Evolutionary conservation across 2,113 vertebrate genomes (phyloP).

Genomic region (Colistium nudipinnis): DNA sequence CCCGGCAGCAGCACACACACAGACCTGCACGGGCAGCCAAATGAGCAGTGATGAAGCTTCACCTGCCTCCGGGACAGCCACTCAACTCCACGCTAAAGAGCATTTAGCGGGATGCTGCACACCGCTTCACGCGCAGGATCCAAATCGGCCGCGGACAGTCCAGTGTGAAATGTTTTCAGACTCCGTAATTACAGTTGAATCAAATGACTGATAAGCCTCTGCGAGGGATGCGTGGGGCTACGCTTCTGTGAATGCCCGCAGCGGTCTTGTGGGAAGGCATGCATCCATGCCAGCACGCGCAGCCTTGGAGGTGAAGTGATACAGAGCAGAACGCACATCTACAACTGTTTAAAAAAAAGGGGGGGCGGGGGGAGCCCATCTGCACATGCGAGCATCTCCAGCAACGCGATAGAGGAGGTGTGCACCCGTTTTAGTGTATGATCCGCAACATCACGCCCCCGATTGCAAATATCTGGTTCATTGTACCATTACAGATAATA

Average conservation of each 20-base stretch:
- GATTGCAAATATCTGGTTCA: neutral
- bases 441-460: neutral
- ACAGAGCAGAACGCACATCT: neutral
- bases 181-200: slow-evolving; percentile 22
- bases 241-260: neutral
- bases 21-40: slow-evolving; percentile 22
- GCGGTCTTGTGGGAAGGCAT: neutral
- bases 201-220: neutral
- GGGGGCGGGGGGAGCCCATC: too few relatives aligned
- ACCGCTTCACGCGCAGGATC: neutral
- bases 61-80: slow-evolving; percentile 32
- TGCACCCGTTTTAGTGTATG: neutral
- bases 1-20: neutral
- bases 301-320: slow-evolving; percentile 9
- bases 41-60: slow-evolving; percentile 36
- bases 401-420: neutral
- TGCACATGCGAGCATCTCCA: neutral
- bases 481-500: neutral
- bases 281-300: slow-evolving; percentile 3
- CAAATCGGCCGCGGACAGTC: neutral
- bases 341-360: neutral
- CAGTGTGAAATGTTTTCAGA: slow-evolving; percentile 4
- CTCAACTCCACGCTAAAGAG: slow-evolving; percentile 16
- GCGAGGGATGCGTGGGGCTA: neutral
- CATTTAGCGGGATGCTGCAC: slow-evolving; percentile 16